Evolutionary conservation across 2,797 vertebrate genomes (phyloP).

Genomic region (Acipenser transmontanus): DNA sequence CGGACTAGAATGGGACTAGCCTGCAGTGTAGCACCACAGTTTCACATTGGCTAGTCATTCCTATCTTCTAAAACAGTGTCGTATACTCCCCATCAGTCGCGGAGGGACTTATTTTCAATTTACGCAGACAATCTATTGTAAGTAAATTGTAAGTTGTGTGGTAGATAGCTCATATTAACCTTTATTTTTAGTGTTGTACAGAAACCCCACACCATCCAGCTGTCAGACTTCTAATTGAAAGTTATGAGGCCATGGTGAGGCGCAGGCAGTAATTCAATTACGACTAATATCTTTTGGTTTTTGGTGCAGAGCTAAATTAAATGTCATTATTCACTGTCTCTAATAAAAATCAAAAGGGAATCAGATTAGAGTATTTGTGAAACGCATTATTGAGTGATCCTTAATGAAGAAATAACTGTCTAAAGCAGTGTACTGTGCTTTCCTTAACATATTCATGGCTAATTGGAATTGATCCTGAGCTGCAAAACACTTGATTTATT

Average conservation of each 20-base stretch:
- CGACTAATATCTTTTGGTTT: slow-evolving; percentile 91
- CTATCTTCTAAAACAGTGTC: slow-evolving; percentile 6
- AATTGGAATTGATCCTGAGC: slow-evolving; percentile 87
- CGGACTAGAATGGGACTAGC: no score
- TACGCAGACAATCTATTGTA: slow-evolving; percentile 64
- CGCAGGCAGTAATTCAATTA: slow-evolving; percentile 95
- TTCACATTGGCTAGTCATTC: not conserved
- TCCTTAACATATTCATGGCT: slow-evolving; percentile 87
- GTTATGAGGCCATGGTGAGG: slow-evolving; percentile 92
- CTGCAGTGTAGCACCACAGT: no score
- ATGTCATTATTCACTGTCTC: slow-evolving; percentile 99
- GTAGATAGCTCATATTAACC: slow-evolving; percentile 76
- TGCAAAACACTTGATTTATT: slow-evolving; percentile 81
- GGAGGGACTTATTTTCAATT: slow-evolving; percentile 56
- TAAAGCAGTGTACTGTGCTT: slow-evolving; percentile 84
- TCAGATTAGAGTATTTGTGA: slow-evolving; percentile 90
- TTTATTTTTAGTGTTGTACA: slow-evolving; percentile 69
- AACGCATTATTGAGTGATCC: slow-evolving; percentile 85
- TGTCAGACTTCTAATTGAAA: slow-evolving; percentile 96
- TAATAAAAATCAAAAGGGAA: slow-evolving; percentile 98
- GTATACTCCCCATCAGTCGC: slow-evolving; percentile 20
- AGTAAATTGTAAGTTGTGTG: slow-evolving; percentile 68
- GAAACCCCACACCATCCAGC: slow-evolving; percentile 72
- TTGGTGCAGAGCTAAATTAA: slow-evolving; percentile 97
- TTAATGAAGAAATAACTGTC: slow-evolving; percentile 99